phyloP scores from a whole-genome alignment of 1,140 invertebrate species.

The Sitophilus oryzae region DNA sequence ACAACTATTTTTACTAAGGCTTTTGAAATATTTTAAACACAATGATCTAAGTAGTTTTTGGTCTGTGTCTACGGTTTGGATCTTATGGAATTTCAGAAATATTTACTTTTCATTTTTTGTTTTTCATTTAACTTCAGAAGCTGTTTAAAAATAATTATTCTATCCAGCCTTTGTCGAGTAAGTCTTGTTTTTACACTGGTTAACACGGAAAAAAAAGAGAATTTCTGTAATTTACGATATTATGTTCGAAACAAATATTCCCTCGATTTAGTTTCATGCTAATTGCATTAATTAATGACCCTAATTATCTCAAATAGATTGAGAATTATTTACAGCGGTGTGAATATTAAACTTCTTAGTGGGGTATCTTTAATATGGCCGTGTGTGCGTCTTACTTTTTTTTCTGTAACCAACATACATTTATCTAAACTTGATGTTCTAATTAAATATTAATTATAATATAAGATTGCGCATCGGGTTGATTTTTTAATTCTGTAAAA shows the following conservation, averaged over 20 bases:
- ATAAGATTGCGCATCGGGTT: background rate
- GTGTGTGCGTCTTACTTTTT: too few species aligned
- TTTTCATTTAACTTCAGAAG: background rate
- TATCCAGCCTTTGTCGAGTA: too few species aligned
- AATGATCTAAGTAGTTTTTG: too few species aligned
- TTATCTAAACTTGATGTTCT: background rate
- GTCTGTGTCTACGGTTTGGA: too few species aligned
- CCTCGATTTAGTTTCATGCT: background rate
- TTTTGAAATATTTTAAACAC: too few species aligned
- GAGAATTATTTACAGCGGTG: conserved; percentile 4
- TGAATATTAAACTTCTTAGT: conserved; percentile 6
- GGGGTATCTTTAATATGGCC: background rate
- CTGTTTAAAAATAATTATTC: background rate
- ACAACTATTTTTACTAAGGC: too few species aligned
- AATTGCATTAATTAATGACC: conserved; percentile 7
- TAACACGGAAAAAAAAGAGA: background rate
- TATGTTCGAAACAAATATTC: conserved; percentile 2
- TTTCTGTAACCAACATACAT: background rate
- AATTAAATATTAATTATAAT: background rate
- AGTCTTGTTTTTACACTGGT: background rate
- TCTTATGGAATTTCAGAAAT: too few species aligned
- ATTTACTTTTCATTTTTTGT: too few species aligned
- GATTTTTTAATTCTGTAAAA: too few species aligned
- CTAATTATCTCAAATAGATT: conserved; percentile 3
- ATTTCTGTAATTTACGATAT: conserved; percentile 5